These are phyloP conservation scores for Astyanax mexicanus DNA, from an alignment of 2,797 vertebrate genomes.

Conservation along the genomic window DNA sequence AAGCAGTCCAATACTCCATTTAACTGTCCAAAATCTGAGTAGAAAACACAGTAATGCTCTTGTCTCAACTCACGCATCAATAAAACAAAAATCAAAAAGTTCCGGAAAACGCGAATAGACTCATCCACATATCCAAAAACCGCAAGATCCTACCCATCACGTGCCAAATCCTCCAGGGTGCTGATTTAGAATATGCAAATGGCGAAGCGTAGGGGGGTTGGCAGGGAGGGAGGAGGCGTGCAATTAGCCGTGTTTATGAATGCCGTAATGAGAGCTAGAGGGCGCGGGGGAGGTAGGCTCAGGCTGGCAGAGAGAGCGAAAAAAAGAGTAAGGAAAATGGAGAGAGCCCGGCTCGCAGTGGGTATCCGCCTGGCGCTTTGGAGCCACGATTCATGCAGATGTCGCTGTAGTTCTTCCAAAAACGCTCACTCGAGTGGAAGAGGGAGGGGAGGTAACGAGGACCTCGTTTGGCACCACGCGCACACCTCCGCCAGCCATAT, in stretches of 20 bases:
- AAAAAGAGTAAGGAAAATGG: no score
- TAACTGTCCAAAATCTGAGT: neutral
- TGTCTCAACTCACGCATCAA: neutral
- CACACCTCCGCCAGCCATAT: slow-evolving; percentile 72
- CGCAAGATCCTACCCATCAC: slow-evolving; percentile 67
- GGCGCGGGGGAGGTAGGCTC: slow-evolving; percentile 62
- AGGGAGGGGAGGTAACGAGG: slow-evolving; percentile 79
- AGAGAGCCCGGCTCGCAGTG: slow-evolving; percentile 65
- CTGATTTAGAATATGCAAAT: slow-evolving; percentile 87
- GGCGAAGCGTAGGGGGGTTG: slow-evolving; percentile 57
- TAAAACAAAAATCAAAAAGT: slow-evolving; percentile 16
- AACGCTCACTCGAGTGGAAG: slow-evolving; percentile 77
- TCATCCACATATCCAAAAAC: slow-evolving; percentile 57
- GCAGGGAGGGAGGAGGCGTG: slow-evolving; percentile 82
- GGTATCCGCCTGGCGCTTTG: slow-evolving; percentile 81
- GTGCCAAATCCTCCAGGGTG: slow-evolving; percentile 77
- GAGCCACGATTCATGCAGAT: slow-evolving; percentile 96
- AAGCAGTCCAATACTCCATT: neutral
- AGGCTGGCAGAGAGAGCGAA: slow-evolving; percentile 66
- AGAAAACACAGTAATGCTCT: no score
- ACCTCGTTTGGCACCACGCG: slow-evolving; percentile 79
- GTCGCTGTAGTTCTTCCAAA: slow-evolving; percentile 99
- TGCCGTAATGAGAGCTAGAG: slow-evolving; percentile 76
- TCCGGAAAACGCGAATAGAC: slow-evolving; percentile 32
- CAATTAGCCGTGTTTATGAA: slow-evolving; percentile 89